Conservation (phyloP, 2,797 vertebrate species). For the Pseudopleuronectes americanus region DNA sequence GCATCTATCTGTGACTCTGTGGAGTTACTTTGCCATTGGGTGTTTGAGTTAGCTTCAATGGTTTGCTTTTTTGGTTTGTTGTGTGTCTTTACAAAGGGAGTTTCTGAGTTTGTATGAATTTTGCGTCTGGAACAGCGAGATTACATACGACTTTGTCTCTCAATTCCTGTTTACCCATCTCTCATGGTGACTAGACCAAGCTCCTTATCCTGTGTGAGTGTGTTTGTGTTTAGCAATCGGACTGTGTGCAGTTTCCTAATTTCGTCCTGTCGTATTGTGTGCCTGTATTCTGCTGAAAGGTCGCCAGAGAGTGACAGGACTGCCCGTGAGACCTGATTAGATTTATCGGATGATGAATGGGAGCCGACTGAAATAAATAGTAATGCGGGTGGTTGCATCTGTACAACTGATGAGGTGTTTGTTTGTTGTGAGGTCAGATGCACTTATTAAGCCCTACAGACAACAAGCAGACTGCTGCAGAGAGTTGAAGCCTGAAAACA, state of each 20-base stretch:
- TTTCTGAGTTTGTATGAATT: conserved; percentile 45
- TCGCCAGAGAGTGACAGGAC: conserved; percentile 30
- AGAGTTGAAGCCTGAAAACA: conserved; percentile 13
- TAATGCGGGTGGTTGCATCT: conserved; percentile 17
- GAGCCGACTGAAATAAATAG: conserved; percentile 36
- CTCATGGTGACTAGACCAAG: conserved; percentile 51
- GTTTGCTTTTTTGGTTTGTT: conserved; percentile 11
- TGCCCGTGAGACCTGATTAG: conserved; percentile 35
- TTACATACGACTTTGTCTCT: conserved; percentile 77
- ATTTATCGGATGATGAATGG: conserved; percentile 46
- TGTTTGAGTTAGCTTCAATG: conserved; percentile 2
- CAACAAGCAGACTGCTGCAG: conserved; percentile 1
- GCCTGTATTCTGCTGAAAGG: conserved; percentile 38
- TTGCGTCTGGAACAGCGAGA: conserved; percentile 74
- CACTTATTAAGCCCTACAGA: background rate
- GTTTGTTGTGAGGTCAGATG: background rate
- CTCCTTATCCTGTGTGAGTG: conserved; percentile 70
- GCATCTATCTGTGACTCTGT: background rate
- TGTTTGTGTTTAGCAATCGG: conserved; percentile 1
- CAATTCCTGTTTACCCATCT: conserved; percentile 78
- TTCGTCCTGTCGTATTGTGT: conserved; percentile 28
- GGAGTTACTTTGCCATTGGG: background rate
- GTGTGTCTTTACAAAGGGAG: conserved; percentile 12
- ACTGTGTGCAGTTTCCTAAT: conserved; percentile 8
- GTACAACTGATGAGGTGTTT: conserved; percentile 38